Evolutionary conservation across 2,113 vertebrate genomes (phyloP).

Genomic region (Nothocercus nigrocapillus): DNA sequence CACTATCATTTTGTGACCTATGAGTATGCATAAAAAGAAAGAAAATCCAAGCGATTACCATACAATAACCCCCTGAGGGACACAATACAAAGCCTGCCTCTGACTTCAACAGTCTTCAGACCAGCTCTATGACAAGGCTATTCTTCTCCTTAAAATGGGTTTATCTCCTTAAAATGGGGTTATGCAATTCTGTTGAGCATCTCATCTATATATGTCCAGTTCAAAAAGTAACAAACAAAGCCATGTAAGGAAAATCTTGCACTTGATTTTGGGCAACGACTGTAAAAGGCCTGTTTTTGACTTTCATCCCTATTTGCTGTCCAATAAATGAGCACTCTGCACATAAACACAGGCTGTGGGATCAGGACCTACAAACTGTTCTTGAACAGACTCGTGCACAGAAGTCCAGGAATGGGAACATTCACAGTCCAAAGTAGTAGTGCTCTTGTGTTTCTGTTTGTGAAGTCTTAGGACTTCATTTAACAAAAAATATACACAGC

Average conservation of each 20-base stretch:
- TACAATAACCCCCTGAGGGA: background rate
- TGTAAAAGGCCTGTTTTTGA: background rate
- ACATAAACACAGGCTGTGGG: background rate
- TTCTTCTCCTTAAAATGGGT: background rate
- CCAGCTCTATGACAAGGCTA: background rate
- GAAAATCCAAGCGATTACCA: conserved; percentile 49
- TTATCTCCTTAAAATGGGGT: background rate
- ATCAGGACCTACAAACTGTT: background rate
- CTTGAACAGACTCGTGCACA: background rate
- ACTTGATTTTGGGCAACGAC: background rate
- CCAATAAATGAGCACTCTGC: background rate
- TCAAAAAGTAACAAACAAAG: background rate
- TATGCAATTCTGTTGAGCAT: background rate
- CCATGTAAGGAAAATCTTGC: background rate
- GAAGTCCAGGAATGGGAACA: background rate
- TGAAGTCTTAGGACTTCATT: background rate
- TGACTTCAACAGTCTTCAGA: background rate
- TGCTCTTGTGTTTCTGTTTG: background rate
- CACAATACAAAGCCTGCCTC: background rate
- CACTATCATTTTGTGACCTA: conserved; percentile 88
- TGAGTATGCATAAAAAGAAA: conserved; percentile 15
- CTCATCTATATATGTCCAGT: background rate
- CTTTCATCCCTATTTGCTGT: background rate
- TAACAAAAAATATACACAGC: background rate
- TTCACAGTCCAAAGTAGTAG: background rate